These are phyloP conservation scores for Sinocyclocheilus anophthalmus DNA, from an alignment of 2,113 vertebrate genomes.

Conservation along the genomic window DNA sequence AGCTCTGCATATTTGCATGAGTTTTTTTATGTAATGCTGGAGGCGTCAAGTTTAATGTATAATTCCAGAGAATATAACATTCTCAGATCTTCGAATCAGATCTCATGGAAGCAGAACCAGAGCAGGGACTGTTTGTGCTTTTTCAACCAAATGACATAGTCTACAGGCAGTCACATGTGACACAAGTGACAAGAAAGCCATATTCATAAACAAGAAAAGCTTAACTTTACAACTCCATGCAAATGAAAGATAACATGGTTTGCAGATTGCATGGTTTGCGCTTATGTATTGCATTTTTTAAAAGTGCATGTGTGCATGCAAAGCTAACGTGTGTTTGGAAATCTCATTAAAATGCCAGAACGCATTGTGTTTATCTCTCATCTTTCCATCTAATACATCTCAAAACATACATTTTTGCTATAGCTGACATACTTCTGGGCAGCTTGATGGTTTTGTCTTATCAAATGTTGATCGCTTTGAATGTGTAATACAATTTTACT, in stretches of 20 bases:
- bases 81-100: background rate
- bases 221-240: background rate
- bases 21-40: background rate
- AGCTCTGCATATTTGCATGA: constrained; percentile 28
- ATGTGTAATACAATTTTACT: constrained; percentile 7
- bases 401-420: background rate
- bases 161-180: background rate
- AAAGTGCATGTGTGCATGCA: background rate
- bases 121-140: background rate
- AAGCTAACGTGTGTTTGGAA: background rate
- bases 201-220: constrained; percentile 6
- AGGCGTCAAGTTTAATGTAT: constrained; percentile 3
- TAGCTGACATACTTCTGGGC: constrained; percentile 46
- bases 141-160: background rate
- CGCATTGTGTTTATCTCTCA: constrained; percentile 11
- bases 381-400: constrained; percentile 34
- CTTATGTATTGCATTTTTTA: background rate
- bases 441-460: constrained; percentile 35
- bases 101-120: background rate
- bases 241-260: background rate
- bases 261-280: background rate
- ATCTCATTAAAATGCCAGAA: constrained; percentile 21
- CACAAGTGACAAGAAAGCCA: background rate
- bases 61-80: background rate
- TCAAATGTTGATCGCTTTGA: background rate